Evolutionary conservation across 1,140 invertebrate species (phyloP), one percentile per base, ranked within the genome.

Genomic region (Diorhabda elongata): DNA sequence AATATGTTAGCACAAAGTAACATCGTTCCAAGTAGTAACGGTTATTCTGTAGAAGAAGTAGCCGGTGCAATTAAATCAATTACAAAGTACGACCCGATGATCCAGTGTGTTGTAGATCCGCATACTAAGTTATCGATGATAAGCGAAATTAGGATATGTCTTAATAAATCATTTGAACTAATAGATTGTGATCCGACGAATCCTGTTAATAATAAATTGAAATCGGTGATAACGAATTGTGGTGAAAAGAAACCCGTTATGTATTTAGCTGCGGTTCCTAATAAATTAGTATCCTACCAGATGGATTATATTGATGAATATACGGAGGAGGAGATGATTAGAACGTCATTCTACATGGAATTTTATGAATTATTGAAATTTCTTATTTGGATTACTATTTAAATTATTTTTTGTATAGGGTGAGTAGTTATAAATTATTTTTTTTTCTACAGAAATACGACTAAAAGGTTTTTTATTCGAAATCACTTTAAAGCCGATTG

Each of bases 91-190:
- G 85, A 88, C 73, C 88, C 89, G 2, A 83, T 81, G 4, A 85
- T 92, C 64, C 83, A 88, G 73, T 91, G 90, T 74, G 76, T 84
- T 2, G 82, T 82, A 84, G 69, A 74, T 60, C 67, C 45, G 74
- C 83, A 87, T 42, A 85, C 83, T 2, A 83, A 84, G 57, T 74
- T 83, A 42, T 83, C 80, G 2, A 88, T 87, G 73, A 79, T 91
- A 41, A 84, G 84, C 47, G 89, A 91, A 73, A 86, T 91, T 52
- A 81, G 88, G 4, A 84, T 91, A 57, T 91, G 90, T 79, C 88
- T 91, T 63, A 80, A 87, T 72, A 91, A 90, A 71, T 77, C 77
- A 4, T 76, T 91, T 8, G 75, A 85, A 58, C 3, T 71, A 4
- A 74, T 70, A 69, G 72, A 70, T 64, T 73, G 71, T 58, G 75